phyloP scores from a whole-genome alignment of 37 sponge, comb jelly and placozoan genomes.

The Dysidea cf. avara region DNA sequence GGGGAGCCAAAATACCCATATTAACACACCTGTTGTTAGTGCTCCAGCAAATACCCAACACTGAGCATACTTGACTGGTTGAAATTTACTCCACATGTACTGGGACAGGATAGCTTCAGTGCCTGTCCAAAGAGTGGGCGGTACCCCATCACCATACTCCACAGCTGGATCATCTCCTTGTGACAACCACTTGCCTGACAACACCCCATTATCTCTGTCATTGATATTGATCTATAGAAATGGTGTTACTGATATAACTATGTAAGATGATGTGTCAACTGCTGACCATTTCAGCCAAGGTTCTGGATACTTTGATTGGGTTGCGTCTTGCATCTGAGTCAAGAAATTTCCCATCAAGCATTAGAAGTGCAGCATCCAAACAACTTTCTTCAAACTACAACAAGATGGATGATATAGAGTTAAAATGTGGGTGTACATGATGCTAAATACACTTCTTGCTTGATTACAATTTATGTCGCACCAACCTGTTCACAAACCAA shows the following conservation, averaged over 20 bases:
- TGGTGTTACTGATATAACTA: neutral
- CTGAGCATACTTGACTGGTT: too few relatives aligned
- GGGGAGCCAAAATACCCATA: too few relatives aligned
- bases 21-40: conserved; percentile 77
- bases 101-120: conserved; percentile 60
- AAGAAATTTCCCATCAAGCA: neutral
- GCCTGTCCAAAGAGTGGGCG: conserved; percentile 75
- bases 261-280: too few relatives aligned
- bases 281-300: conserved; percentile 6
- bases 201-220: conserved; percentile 55
- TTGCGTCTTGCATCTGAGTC: neutral
- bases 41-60: conserved; percentile 79
- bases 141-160: conserved; percentile 52
- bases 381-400: conserved; percentile 32
- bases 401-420: neutral
- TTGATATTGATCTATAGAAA: conserved; percentile 26
- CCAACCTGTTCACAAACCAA: too few relatives aligned
- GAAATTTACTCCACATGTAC: conserved; percentile 42
- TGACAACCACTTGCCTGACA: conserved; percentile 59
- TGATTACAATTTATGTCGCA: too few relatives aligned
- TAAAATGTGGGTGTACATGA: too few relatives aligned
- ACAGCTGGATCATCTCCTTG: conserved; percentile 41
- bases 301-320: neutral
- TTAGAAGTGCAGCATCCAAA: conserved; percentile 7
- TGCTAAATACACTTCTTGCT: too few relatives aligned